Evolutionary conservation across 2,888 invertebrate genomes (phyloP).

Genomic region (Himalopsyche tibetana): DNA sequence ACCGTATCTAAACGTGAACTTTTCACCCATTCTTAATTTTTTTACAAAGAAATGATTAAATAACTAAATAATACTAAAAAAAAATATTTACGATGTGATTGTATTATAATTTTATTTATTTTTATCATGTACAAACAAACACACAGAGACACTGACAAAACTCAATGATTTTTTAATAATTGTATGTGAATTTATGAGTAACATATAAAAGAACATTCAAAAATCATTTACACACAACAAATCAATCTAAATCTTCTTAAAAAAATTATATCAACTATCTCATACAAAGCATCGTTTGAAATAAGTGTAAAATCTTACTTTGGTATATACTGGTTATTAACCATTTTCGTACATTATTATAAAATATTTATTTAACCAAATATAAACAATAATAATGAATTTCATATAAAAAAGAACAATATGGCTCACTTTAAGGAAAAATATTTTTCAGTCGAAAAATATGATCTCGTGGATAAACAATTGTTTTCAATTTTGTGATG

Average conservation of each 20-base stretch:
- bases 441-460: not conserved
- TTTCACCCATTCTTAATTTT: no score
- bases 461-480: not conserved
- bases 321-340: conserved; percentile 15
- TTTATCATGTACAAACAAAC: not conserved
- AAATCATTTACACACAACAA: conserved; percentile 6
- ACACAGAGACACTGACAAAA: conserved; percentile 32
- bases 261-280: not conserved
- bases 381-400: conserved; percentile 13
- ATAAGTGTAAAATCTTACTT: conserved; percentile 10
- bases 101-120: not conserved
- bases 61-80: no score
- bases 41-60: no score
- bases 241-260: not conserved
- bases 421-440: not conserved
- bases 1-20: no score
- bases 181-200: not conserved
- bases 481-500: not conserved
- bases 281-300: conserved; percentile 14
- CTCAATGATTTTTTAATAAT: not conserved
- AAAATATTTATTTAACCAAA: conserved; percentile 13
- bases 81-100: no score
- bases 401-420: conserved; percentile 7
- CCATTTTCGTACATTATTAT: conserved; percentile 1
- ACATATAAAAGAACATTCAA: not conserved